These are phyloP conservation scores for Athripsodes cinereus DNA, from an alignment of 2,888 invertebrate genomes.

Conservation along the genomic window DNA sequence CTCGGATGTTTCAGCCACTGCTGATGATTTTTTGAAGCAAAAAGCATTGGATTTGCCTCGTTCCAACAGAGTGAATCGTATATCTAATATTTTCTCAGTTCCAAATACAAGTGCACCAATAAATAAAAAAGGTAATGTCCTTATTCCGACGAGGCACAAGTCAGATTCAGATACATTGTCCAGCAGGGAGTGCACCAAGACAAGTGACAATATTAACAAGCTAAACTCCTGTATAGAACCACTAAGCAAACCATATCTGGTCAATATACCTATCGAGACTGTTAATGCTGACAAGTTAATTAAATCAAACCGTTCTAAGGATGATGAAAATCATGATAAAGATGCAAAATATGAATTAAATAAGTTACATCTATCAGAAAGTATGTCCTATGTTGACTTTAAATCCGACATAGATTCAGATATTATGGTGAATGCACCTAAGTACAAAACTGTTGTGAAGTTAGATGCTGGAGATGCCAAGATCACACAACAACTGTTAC, in stretches of 20 bases:
- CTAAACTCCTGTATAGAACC: neutral
- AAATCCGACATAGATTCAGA: constrained; percentile 5
- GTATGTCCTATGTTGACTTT: constrained; percentile 1
- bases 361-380: neutral
- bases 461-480: neutral
- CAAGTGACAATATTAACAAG: neutral
- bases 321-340: neutral
- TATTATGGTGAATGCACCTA: neutral
- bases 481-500: neutral
- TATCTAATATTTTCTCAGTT: neutral
- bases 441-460: constrained; percentile 11
- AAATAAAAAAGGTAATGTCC: neutral
- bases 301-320: neutral
- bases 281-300: neutral
- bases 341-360: no score
- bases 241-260: neutral
- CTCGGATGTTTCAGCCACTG: constrained; percentile 2
- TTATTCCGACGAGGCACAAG: neutral
- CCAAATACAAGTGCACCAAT: neutral
- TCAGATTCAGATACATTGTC: neutral
- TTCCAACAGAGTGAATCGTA: neutral
- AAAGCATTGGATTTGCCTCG: neutral
- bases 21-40: neutral
- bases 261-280: neutral
- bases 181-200: neutral